These are phyloP conservation scores for Saturnia japonica DNA, from an alignment of 2,888 invertebrate species.

Conservation along the genomic window DNA sequence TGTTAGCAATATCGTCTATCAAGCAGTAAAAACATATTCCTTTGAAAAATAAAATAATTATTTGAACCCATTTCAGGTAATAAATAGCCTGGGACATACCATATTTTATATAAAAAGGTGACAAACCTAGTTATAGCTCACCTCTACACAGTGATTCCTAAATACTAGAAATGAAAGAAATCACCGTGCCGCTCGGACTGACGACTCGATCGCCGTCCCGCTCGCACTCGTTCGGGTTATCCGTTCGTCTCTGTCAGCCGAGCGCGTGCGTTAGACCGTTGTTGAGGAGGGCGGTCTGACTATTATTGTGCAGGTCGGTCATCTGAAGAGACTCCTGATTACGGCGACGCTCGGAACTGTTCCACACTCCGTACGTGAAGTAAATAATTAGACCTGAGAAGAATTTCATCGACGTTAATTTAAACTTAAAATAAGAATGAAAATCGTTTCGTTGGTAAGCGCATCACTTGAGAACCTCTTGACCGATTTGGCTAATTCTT, in stretches of 20 bases:
- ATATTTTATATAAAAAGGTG: background rate
- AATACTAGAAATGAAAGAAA: constrained; percentile 69
- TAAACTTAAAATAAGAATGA: no score
- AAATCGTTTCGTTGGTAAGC: no score
- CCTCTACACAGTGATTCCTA: constrained; percentile 30
- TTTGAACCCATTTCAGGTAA: no score
- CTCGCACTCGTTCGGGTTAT: constrained; percentile 11
- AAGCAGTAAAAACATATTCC: no score
- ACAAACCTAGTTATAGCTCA: background rate
- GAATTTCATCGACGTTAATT: no score
- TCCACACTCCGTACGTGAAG: constrained; percentile 87
- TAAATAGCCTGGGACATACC: background rate
- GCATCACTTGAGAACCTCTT: no score
- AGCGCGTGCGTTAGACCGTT: constrained; percentile 53
- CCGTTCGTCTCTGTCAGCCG: constrained; percentile 54
- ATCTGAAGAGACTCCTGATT: constrained; percentile 50
- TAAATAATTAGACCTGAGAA: constrained; percentile 86
- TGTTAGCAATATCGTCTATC: no score
- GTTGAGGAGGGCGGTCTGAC: constrained; percentile 62
- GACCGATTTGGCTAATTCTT: no score
- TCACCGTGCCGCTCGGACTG: constrained; percentile 60
- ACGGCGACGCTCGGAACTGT: constrained; percentile 81
- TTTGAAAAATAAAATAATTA: no score
- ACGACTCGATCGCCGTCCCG: constrained; percentile 27
- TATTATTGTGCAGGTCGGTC: constrained; percentile 64